Evolutionary conservation across 2,888 invertebrate genomes (phyloP), one percentile per base, ranked within the genome.

Genomic region (Nowickia ferox): DNA sequence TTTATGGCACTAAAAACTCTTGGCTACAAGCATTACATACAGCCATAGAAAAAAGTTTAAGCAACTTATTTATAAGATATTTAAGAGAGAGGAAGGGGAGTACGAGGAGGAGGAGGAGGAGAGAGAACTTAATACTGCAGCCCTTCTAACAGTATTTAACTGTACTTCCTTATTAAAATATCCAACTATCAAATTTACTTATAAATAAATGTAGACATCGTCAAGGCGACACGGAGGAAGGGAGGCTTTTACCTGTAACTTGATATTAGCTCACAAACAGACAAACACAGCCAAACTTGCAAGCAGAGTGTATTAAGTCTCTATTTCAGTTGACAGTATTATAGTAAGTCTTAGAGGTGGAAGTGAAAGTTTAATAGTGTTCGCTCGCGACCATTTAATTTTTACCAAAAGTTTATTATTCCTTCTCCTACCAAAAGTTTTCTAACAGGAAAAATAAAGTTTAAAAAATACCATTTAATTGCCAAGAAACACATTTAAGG

Each of bases 161-260:
- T 38, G 15, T 30, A 17, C 17, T 72, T 48, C 72, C 46, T 46
- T 46, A n/a, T 30, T 46, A 10, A 17, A 30, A 38, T 30, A 30
- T 30, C 6, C 11, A 59, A 42, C 72, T 59, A 46, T 46, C 17
- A 72, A 59, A 74, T 65, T 44, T 55, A 30, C 51, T 65, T n/a
- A 13, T 53, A 42, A 10, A n/a, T 65, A 65, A 75, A 63, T 61
- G 15, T 30, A 63, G 63, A 63, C 51, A 44, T n/a, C 38, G 2
- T 22, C 6, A 44, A 2, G 42, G 22, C 9, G 17, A 55, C 65
- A 66, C 22, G 42, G 30, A 65, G 38, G n/a, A 3, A 6, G 3
- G 46, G 42, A 3, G 3, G 17, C 55, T 22, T 19, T 76, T 19
- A 15, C 48, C 57, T 22, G 66, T 66, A 15, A 44, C 44, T 9